phyloP scores from a whole-genome alignment of 2,113 vertebrate genomes.

The Paramormyrops kingsleyae region DNA sequence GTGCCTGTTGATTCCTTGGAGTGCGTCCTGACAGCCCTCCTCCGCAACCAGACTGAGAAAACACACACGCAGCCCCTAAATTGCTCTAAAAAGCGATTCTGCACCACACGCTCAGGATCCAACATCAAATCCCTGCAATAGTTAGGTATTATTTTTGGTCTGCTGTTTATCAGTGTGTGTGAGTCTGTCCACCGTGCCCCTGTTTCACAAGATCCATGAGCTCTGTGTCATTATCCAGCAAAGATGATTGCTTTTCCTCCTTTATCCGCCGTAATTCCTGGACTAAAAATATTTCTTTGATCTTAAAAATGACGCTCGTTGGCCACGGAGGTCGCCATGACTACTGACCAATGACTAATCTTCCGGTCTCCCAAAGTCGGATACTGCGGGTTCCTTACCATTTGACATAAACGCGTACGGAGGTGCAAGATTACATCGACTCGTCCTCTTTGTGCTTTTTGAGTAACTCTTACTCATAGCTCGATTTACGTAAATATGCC shows the following conservation, averaged over 20 bases:
- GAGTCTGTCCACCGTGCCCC: neutral
- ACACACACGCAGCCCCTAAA: neutral
- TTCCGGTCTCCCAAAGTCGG: neutral
- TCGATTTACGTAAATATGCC: neutral
- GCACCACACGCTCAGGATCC: neutral
- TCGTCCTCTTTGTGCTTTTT: neutral
- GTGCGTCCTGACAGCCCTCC: neutral
- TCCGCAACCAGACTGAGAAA: neutral
- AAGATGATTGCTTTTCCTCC: neutral
- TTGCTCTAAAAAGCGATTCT: neutral
- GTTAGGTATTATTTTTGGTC: neutral
- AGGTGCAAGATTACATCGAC: neutral
- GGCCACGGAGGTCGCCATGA: neutral
- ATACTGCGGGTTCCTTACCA: neutral
- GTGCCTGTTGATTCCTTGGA: neutral
- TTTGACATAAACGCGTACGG: neutral
- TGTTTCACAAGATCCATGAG: neutral
- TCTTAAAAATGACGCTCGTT: neutral
- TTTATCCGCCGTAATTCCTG: neutral
- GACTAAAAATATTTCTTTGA: constrained; percentile 1
- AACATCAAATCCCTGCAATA: neutral
- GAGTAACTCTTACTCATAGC: neutral
- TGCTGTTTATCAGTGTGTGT: neutral
- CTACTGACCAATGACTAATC: neutral
- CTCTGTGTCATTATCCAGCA: neutral